phyloP scores from a whole-genome alignment of 1,140 invertebrate genomes.

The Drosophila rhopaloa region DNA sequence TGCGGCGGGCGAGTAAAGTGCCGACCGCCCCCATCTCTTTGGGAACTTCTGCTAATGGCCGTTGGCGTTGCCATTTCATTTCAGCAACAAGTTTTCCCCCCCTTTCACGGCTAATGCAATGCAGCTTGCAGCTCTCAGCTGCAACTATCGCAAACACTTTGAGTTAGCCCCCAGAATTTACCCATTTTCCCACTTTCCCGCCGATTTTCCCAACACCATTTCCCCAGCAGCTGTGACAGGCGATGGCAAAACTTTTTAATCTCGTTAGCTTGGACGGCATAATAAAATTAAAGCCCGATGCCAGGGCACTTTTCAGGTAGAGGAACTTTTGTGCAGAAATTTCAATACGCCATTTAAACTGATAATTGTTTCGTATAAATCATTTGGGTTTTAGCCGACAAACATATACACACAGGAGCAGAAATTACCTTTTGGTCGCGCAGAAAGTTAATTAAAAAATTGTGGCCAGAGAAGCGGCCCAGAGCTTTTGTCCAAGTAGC shows the following conservation, averaged over 20 bases:
- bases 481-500: slow-evolving; percentile 76
- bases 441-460: slow-evolving; percentile 81
- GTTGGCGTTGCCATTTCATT: slow-evolving; percentile 58
- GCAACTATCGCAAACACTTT: slow-evolving; percentile 71
- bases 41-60: slow-evolving; percentile 45
- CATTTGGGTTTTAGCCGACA: slow-evolving; percentile 47
- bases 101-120: slow-evolving; percentile 46
- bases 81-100: slow-evolving; percentile 70
- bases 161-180: slow-evolving; percentile 15
- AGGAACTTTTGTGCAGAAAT: slow-evolving; percentile 63
- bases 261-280: slow-evolving; percentile 71
- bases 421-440: slow-evolving; percentile 58
- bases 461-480: slow-evolving; percentile 51
- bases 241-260: slow-evolving; percentile 77
- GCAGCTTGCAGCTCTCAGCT: slow-evolving; percentile 40
- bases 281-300: slow-evolving; percentile 78
- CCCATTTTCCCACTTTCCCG: background rate
- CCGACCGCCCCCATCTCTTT: background rate
- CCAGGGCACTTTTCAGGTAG: slow-evolving; percentile 36
- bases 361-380: slow-evolving; percentile 81
- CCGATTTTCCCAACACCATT: background rate
- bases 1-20: slow-evolving; percentile 36
- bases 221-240: slow-evolving; percentile 54
- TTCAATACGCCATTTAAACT: slow-evolving; percentile 82
- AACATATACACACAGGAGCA: slow-evolving; percentile 12